Percentiles rank a stretch among this genome's conserved stretches.
phyloP scores from a whole-genome alignment of 2,888 invertebrate species.

The Phragmatobia fuliginosa region DNA sequence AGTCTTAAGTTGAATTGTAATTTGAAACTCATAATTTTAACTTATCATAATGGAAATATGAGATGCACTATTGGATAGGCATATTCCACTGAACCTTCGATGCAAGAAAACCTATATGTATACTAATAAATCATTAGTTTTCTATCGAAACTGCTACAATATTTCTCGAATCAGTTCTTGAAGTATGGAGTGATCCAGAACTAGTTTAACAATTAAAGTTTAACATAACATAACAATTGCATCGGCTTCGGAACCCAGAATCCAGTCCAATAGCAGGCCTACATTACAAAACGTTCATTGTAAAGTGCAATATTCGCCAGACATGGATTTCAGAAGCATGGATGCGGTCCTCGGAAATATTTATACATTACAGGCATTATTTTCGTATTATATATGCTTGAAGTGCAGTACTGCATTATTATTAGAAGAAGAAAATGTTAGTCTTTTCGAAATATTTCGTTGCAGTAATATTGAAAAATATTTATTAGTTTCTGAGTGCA shows the following conservation, averaged over 20 bases:
- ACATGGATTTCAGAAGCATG: conserved; percentile 43
- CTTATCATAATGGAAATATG: too few species aligned
- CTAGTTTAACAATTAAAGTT: background rate
- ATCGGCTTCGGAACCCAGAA: conserved; percentile 31
- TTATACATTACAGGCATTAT: conserved; percentile 18
- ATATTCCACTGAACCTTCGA: too few species aligned
- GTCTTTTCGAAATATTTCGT: background rate
- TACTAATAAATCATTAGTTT: background rate
- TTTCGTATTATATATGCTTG: background rate
- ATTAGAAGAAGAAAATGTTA: background rate
- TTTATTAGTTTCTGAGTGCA: too few species aligned
- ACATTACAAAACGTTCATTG: conserved; percentile 60
- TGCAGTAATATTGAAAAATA: too few species aligned
- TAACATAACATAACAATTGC: conserved; percentile 16
- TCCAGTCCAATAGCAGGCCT: conserved; percentile 48
- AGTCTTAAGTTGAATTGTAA: too few species aligned
- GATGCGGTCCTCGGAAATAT: conserved; percentile 40
- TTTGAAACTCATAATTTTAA: too few species aligned
- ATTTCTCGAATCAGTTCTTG: background rate
- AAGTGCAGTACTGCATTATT: background rate
- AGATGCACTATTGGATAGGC: too few species aligned
- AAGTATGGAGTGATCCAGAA: background rate
- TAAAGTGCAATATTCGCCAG: conserved; percentile 61
- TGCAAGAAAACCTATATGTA: too few species aligned
- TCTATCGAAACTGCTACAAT: background rate